These are phyloP conservation scores for Sparus aurata DNA, from an alignment of 2,797 vertebrate species.

Conservation along the genomic window DNA sequence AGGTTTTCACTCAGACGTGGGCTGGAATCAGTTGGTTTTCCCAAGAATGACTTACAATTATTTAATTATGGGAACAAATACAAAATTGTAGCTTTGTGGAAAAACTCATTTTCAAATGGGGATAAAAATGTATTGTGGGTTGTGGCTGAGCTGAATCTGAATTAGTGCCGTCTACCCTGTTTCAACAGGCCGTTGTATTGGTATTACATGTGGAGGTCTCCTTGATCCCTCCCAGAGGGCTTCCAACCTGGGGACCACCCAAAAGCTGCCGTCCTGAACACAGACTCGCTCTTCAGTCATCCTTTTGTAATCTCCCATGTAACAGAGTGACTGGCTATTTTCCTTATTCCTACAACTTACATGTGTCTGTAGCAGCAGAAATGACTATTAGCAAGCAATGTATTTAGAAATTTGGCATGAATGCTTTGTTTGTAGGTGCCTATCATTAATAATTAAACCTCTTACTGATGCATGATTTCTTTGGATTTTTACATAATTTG, in stretches of 20 bases:
- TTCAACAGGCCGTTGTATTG: slow-evolving; percentile 68
- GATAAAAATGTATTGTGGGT: slow-evolving; percentile 41
- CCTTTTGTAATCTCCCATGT: slow-evolving; percentile 77
- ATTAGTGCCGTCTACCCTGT: slow-evolving; percentile 67
- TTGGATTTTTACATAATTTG: not conserved
- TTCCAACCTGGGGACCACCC: slow-evolving; percentile 82
- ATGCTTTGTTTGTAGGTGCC: slow-evolving; percentile 33
- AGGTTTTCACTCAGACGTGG: slow-evolving; percentile 48
- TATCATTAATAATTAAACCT: slow-evolving; percentile 27
- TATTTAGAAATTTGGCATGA: slow-evolving; percentile 51
- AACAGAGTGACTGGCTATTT: slow-evolving; percentile 74
- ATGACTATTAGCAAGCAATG: slow-evolving; percentile 25
- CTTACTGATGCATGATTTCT: not conserved
- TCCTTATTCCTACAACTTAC: slow-evolving; percentile 58
- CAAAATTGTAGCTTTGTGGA: slow-evolving; percentile 56
- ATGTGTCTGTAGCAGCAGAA: slow-evolving; percentile 36
- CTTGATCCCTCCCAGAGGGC: slow-evolving; percentile 81
- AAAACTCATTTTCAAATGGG: slow-evolving; percentile 53
- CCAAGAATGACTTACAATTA: slow-evolving; percentile 51
- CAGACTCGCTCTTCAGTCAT: slow-evolving; percentile 77
- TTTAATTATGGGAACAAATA: slow-evolving; percentile 53
- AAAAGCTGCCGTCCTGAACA: slow-evolving; percentile 77
- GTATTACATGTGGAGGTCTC: slow-evolving; percentile 75
- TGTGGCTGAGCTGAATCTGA: slow-evolving; percentile 56
- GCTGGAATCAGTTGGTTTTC: slow-evolving; percentile 60